phyloP scores from a whole-genome alignment of 2,113 vertebrate species.

The Ancistrus triradiatus region DNA sequence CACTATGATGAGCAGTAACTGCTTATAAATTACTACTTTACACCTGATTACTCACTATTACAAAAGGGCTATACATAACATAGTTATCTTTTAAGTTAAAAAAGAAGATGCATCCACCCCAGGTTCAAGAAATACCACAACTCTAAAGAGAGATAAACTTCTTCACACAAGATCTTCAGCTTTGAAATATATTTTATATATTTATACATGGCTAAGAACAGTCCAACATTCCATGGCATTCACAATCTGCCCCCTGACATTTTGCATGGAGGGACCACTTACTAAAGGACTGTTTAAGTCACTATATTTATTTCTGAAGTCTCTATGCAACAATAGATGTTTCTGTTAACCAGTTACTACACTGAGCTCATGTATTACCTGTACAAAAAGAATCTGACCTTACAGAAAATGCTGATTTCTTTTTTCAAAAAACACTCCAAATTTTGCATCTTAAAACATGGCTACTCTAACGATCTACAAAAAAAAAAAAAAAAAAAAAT shows the following conservation, averaged over 20 bases:
- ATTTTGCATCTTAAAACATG: conserved; percentile 91
- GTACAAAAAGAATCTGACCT: conserved; percentile 87
- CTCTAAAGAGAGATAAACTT: conserved; percentile 61
- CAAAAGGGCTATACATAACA: conserved; percentile 77
- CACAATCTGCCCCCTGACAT: conserved; percentile 64
- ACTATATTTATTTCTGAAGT: conserved; percentile 27
- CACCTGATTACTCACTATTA: conserved; percentile 80
- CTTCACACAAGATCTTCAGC: conserved; percentile 60
- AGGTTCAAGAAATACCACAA: conserved; percentile 55
- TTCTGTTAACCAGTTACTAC: conserved; percentile 80
- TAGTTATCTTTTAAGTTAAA: conserved; percentile 74
- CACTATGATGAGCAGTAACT: conserved; percentile 65
- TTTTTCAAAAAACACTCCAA: conserved; percentile 68
- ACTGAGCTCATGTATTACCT: conserved; percentile 81
- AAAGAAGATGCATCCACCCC: conserved; percentile 68
- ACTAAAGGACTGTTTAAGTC: conserved; percentile 64
- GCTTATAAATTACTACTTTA: conserved; percentile 84
- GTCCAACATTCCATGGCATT: conserved; percentile 63
- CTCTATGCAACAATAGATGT: conserved; percentile 87
- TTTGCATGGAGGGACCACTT: conserved; percentile 72
- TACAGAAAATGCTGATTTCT: conserved; percentile 92
- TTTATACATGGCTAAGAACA: conserved; percentile 51
- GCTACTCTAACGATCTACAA: conserved; percentile 96
- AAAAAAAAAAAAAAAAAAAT: conserved; percentile 56
- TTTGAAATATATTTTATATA: conserved; percentile 47